These are phyloP conservation scores for Actinia tenebrosa DNA, from an alignment of 64 coral and sea anemone species.

Conservation along the genomic window DNA sequence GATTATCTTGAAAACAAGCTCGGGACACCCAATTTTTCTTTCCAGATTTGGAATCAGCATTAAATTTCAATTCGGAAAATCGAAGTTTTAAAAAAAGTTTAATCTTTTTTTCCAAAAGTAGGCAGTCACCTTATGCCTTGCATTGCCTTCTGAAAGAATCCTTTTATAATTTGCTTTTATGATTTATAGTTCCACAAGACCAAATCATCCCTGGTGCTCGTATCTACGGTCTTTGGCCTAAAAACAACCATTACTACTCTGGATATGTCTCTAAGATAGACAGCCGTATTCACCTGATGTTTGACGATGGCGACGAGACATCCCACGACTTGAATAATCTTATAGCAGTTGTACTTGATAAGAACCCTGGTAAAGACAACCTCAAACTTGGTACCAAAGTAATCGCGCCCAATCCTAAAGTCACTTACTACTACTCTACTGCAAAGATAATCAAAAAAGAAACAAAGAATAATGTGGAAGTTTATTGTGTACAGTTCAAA, in stretches of 20 bases:
- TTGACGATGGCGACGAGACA: constrained; percentile 30
- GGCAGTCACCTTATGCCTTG: too few species aligned
- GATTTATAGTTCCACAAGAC: constrained; percentile 57
- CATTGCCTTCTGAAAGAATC: background rate
- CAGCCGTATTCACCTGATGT: constrained; percentile 32
- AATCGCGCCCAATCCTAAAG: constrained; percentile 34
- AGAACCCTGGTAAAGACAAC: constrained; percentile 20
- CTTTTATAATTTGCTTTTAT: background rate
- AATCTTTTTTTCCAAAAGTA: too few species aligned
- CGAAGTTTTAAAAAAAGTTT: too few species aligned
- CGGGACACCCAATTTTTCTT: too few species aligned
- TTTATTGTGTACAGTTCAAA: constrained; percentile 45
- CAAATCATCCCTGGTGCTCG: constrained; percentile 62
- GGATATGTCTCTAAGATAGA: constrained; percentile 49
- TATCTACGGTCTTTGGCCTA: constrained; percentile 57
- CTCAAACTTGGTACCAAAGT: constrained; percentile 51
- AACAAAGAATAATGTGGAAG: constrained; percentile 28
- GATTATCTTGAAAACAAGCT: too few species aligned
- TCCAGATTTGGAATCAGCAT: too few species aligned
- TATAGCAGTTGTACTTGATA: constrained; percentile 63
- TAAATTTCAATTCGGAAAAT: too few species aligned
- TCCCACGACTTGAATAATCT: constrained; percentile 64
- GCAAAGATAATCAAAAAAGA: constrained; percentile 33
- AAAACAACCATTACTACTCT: constrained; percentile 49
- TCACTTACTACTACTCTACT: constrained; percentile 27